Conservation (phyloP, 2,797 vertebrate genomes). For the Eulemur rubriventer region DNA sequence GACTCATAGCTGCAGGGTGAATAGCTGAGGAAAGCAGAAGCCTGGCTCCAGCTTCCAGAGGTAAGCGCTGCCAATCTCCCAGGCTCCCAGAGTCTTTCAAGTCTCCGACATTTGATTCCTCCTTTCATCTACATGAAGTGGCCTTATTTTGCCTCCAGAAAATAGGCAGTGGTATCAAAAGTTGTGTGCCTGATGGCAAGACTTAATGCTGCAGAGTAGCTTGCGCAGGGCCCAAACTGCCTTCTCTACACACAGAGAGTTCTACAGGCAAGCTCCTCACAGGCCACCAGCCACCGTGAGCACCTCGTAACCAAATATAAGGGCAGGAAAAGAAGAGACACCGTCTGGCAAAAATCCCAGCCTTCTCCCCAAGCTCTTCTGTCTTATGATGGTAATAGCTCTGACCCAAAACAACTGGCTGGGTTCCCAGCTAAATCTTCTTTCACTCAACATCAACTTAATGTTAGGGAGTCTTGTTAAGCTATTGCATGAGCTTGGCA, state of each 20-base stretch:
- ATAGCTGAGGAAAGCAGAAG: neutral
- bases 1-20: neutral
- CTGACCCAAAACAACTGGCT: neutral
- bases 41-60: neutral
- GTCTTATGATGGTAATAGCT: neutral
- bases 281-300: neutral
- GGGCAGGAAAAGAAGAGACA: neutral
- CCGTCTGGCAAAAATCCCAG: neutral
- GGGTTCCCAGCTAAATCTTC: neutral
- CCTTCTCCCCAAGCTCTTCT: neutral
- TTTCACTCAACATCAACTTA: neutral
- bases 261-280: neutral
- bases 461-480: neutral
- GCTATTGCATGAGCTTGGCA: neutral
- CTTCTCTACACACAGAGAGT: neutral
- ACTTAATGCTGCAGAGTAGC: neutral
- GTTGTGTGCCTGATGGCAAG: slow-evolving; percentile 1
- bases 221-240: neutral
- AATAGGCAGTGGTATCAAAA: slow-evolving; percentile 16
- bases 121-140: slow-evolving; percentile 16
- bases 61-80: slow-evolving; percentile 1
- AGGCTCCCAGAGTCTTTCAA: slow-evolving; percentile 15
- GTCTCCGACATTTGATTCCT: neutral
- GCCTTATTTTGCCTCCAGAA: slow-evolving; percentile 59
- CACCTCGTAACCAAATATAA: neutral